These are phyloP conservation scores for Drosophila hydei DNA, from an alignment of 1,140 invertebrate genomes.

Conservation along the genomic window DNA sequence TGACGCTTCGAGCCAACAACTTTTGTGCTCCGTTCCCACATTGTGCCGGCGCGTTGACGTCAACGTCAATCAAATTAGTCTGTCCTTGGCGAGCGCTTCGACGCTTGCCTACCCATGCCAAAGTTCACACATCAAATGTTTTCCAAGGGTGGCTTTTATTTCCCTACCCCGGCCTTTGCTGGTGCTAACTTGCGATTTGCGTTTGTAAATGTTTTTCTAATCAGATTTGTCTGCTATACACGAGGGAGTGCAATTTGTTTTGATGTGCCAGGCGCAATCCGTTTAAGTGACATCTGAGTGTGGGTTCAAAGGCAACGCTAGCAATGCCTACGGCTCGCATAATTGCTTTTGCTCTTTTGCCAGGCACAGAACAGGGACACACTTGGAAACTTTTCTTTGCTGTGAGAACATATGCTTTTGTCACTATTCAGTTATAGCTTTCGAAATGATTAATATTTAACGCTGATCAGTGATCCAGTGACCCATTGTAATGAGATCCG, in stretches of 20 bases:
- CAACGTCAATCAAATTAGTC: constrained; percentile 79
- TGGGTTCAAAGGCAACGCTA: constrained; percentile 26
- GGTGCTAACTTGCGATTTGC: constrained; percentile 75
- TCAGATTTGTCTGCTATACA: constrained; percentile 70
- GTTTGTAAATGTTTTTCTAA: constrained; percentile 80
- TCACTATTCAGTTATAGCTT: neutral
- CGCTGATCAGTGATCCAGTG: neutral
- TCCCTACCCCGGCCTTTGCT: neutral
- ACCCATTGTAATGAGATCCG: too few species aligned
- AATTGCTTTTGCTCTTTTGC: constrained; percentile 37
- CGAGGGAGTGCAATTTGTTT: constrained; percentile 76
- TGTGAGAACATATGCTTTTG: constrained; percentile 26
- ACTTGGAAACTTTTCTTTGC: neutral
- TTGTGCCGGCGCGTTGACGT: constrained; percentile 62
- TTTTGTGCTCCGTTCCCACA: constrained; percentile 57
- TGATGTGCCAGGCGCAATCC: constrained; percentile 70
- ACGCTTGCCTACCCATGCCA: constrained; percentile 28
- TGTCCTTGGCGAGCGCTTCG: constrained; percentile 9
- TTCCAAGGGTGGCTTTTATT: constrained; percentile 45
- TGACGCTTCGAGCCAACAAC: neutral
- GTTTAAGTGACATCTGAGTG: constrained; percentile 54
- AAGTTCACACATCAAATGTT: constrained; percentile 75
- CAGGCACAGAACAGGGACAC: neutral
- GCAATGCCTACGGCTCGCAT: constrained; percentile 31
- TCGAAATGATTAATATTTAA: neutral